Evolutionary conservation across 2,888 invertebrate species (phyloP), one percentile per base, ranked within the genome.

Genomic region (Panorpa germanica): DNA sequence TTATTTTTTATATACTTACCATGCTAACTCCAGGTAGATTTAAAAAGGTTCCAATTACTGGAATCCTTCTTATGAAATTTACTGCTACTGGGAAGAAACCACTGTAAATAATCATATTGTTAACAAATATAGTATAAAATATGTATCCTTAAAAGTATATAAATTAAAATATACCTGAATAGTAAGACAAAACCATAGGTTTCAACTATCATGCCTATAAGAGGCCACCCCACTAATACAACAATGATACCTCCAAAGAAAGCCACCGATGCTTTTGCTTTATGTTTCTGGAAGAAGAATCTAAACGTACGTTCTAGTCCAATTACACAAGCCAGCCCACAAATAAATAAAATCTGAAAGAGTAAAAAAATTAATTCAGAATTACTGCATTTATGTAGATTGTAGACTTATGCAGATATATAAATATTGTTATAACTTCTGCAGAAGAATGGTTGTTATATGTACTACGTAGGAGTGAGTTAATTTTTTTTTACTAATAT

Each of bases 271-370:
- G 85, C 95, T 63, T 81, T 88, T 29, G 83, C 59, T 65, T 96
- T 98, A 52, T 95, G 93, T 39, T 74, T 60, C 59, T 98, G 96
- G 55, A 98, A 98, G 62, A 99, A 98, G 55, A 98, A 99, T 46
- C 85, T 71, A 46, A 95, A 75, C 5, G 96, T 96, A 48, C 95
- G 59, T 52, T 90, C 83, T 15, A 95, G 64, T 2, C 98, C 98
- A 47, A 96, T 96, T 8, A 96, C 88, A 55, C 95, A 91, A 10
- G 81, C 85, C 31, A 98, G 63, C 2, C 98, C 98, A 40, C 76
- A 69, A 42, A 98, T 77, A 56, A 99, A 99, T 16, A 99, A 63
- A 38, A 98, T 85, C 96, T 98, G 63, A 26, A 70, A 68, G 29
- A 39, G 35, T 42, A 37, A 36, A 27, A 37, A 31, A 31, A 34